Conservation (phyloP, 2,797 vertebrate species). For the Rhadinocentrus ornatus region DNA sequence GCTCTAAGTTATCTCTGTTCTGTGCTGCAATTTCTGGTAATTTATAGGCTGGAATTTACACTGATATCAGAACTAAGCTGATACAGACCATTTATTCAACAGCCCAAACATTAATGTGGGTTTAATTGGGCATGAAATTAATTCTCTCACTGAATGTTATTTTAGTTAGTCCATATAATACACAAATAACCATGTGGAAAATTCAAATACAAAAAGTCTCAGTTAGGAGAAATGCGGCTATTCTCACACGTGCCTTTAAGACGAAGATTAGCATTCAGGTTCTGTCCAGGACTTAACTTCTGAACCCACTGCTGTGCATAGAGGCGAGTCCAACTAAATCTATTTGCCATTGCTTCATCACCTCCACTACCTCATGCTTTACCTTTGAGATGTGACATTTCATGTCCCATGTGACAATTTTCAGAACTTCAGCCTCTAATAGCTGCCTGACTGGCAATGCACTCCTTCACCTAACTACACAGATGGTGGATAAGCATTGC, state of each 20-base stretch:
- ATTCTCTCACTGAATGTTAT: not conserved
- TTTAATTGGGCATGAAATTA: no score
- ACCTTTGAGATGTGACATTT: conserved; percentile 38
- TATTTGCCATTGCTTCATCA: conserved; percentile 29
- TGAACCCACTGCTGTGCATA: conserved; percentile 1
- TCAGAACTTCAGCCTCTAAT: conserved; percentile 12
- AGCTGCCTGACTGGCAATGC: conserved; percentile 22
- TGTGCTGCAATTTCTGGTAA: no score
- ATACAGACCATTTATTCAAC: not conserved
- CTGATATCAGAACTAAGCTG: not conserved
- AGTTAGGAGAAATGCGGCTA: conserved; percentile 2
- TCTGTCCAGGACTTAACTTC: conserved; percentile 1
- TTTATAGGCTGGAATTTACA: not conserved
- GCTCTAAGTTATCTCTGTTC: no score
- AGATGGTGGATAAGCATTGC: conserved; percentile 10
- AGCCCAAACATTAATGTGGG: not conserved
- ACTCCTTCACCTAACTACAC: conserved; percentile 3
- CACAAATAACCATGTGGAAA: not conserved
- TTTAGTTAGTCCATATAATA: not conserved
- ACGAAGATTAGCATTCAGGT: conserved; percentile 6
- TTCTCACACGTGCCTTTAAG: not conserved
- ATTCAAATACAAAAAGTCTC: not conserved
- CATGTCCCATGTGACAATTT: conserved; percentile 20
- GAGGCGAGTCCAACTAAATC: conserved; percentile 22
- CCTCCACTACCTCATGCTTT: conserved; percentile 14